These are phyloP conservation scores for Cacatua alba DNA, from an alignment of 2,113 vertebrate genomes.

Conservation along the genomic window DNA sequence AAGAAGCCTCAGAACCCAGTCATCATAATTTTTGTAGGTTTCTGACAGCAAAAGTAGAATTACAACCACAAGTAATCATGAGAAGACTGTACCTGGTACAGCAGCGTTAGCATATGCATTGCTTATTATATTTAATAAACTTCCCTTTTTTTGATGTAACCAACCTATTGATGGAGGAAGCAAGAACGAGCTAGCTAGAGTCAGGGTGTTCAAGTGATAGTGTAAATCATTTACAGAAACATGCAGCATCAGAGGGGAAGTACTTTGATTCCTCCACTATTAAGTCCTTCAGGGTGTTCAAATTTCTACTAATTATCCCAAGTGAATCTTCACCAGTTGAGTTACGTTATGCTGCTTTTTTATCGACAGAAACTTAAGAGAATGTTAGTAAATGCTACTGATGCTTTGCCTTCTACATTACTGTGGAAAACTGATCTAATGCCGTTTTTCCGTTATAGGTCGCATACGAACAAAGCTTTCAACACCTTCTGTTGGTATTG, in stretches of 20 bases:
- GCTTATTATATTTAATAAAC: not conserved
- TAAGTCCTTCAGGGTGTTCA: not conserved
- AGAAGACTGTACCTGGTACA: not conserved
- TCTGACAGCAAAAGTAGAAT: not conserved
- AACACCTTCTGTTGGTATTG: conserved; percentile 74
- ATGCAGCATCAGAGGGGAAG: not conserved
- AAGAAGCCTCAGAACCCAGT: not conserved
- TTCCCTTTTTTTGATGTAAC: not conserved
- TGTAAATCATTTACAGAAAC: not conserved
- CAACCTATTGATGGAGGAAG: not conserved
- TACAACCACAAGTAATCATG: not conserved
- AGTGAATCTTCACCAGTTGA: not conserved
- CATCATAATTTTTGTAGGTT: not conserved
- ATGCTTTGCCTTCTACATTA: not conserved
- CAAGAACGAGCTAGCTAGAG: not conserved
- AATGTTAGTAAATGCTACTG: not conserved
- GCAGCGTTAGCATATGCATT: not conserved
- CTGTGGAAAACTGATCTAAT: not conserved
- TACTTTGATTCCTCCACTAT: not conserved
- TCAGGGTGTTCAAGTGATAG: not conserved
- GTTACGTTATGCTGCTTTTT: not conserved
- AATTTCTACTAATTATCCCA: conserved; percentile 66
- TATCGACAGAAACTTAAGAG: not conserved
- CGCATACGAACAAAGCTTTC: conserved; percentile 90
- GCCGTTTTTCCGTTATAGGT: conserved; percentile 72